These are phyloP conservation scores for Echiichthys vipera DNA, from an alignment of 2,797 vertebrate species.

Conservation along the genomic window DNA sequence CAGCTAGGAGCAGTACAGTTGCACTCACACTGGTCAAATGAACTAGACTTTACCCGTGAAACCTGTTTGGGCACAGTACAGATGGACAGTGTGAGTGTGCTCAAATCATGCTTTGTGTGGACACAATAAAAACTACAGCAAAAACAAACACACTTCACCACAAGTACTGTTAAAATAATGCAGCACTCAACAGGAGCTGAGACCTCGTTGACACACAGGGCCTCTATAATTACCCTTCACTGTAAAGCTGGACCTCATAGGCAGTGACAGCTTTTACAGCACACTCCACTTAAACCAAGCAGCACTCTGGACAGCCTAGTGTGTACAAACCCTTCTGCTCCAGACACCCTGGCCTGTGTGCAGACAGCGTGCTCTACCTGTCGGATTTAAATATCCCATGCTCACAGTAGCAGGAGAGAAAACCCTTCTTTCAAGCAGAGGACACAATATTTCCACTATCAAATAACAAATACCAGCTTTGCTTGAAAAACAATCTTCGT, in stretches of 20 bases:
- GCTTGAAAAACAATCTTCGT: not conserved
- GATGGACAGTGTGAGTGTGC: too few species aligned
- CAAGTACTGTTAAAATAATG: not conserved
- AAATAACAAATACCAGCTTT: not conserved
- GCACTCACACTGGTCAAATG: too few species aligned
- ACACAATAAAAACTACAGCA: not conserved
- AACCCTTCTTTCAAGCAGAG: not conserved
- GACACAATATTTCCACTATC: not conserved
- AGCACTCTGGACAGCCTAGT: not conserved
- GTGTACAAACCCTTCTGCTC: not conserved
- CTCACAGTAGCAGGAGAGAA: not conserved
- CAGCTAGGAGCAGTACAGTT: too few species aligned
- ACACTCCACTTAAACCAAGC: not conserved
- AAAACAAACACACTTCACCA: not conserved
- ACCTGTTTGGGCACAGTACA: too few species aligned
- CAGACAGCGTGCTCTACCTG: not conserved
- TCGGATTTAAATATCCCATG: not conserved
- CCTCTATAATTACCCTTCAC: not conserved
- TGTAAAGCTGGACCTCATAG: not conserved
- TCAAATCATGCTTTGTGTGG: too few species aligned
- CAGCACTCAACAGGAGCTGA: not conserved
- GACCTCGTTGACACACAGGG: not conserved
- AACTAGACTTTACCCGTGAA: too few species aligned
- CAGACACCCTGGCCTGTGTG: conserved; percentile 2
- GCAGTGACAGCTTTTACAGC: not conserved